Evolutionary conservation across 2,113 vertebrate species (phyloP).

Genomic region (Leucopsar rothschildi): DNA sequence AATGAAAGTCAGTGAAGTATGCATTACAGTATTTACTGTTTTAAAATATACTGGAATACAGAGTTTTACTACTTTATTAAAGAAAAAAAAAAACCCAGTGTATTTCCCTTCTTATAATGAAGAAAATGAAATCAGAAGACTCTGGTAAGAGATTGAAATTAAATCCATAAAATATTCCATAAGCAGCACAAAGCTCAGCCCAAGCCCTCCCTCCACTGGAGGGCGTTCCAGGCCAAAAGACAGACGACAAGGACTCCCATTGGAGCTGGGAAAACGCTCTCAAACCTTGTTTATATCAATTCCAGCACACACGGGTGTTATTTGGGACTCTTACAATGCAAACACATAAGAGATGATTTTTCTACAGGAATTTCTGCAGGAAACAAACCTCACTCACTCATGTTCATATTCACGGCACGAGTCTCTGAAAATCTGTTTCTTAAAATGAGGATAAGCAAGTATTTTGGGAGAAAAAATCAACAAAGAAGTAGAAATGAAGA

Average conservation of each 20-base stretch:
- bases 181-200: background rate
- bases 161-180: background rate
- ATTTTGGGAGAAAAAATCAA: background rate
- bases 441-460: background rate
- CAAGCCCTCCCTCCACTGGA: constrained; percentile 17
- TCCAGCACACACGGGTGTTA: background rate
- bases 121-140: background rate
- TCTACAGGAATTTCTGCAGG: background rate
- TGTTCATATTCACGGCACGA: fast-evolving
- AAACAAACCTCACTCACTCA: background rate
- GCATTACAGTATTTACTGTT: background rate
- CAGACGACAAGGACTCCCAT: background rate
- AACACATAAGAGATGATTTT: background rate
- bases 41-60: background rate
- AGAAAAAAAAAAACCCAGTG: fast-evolving
- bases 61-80: background rate
- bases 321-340: background rate
- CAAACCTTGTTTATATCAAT: background rate
- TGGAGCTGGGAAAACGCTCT: background rate
- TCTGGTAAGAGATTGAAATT: background rate
- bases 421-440: background rate
- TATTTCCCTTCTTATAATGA: background rate
- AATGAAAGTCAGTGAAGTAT: background rate
- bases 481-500: background rate
- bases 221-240: constrained; percentile 31